Percentiles rank a stretch among this genome's conserved stretches.
phyloP scores from a whole-genome alignment of 2,888 invertebrate genomes.

The Catocala sponsa region DNA sequence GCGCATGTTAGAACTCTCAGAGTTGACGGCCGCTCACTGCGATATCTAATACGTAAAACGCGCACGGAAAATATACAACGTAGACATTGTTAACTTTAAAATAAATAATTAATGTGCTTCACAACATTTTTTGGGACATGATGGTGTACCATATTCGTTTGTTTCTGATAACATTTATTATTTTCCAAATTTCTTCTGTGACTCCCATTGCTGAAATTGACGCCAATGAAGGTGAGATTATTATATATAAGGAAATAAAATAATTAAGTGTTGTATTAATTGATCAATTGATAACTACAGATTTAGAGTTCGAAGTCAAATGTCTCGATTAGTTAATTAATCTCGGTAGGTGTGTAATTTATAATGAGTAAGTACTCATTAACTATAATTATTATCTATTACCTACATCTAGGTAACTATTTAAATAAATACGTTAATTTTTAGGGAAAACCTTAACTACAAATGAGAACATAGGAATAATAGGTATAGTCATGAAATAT shows the following conservation, averaged over 20 bases:
- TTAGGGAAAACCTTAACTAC: no score
- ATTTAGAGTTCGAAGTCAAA: no score
- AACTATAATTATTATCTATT: no score
- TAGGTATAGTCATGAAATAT: no score
- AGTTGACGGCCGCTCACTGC: slow-evolving; percentile 41
- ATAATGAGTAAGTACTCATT: no score
- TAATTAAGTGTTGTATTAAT: background rate
- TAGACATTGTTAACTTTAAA: slow-evolving; percentile 14
- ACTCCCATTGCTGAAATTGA: slow-evolving; percentile 77
- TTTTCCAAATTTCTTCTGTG: slow-evolving; percentile 71
- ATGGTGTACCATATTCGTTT: slow-evolving; percentile 69
- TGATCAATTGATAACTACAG: no score
- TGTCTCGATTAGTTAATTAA: no score
- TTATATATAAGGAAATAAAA: slow-evolving; percentile 8
- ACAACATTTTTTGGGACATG: slow-evolving; percentile 43
- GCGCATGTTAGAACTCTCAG: slow-evolving; percentile 52
- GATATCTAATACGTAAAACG: slow-evolving; percentile 45
- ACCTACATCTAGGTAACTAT: no score
- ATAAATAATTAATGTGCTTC: slow-evolving; percentile 37
- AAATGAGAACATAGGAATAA: no score
- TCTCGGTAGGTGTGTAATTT: no score
- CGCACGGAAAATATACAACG: slow-evolving; percentile 9
- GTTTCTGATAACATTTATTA: slow-evolving; percentile 72
- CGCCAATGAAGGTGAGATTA: slow-evolving; percentile 76
- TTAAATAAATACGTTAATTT: no score